Evolutionary conservation across 2,797 vertebrate species (phyloP).

Genomic region (Rousettus madagascariensis): DNA sequence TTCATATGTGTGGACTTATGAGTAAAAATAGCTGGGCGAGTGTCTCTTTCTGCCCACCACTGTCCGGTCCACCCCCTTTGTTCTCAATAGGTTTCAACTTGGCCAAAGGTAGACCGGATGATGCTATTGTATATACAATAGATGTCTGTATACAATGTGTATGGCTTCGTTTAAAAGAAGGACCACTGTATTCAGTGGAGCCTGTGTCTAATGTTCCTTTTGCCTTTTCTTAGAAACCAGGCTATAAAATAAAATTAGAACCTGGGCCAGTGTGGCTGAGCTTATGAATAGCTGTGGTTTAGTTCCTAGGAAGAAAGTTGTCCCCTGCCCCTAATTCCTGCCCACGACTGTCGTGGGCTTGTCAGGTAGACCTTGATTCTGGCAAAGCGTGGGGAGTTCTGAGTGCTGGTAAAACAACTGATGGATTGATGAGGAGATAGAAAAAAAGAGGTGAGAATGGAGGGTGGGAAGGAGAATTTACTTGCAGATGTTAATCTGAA

Average conservation of each 20-base stretch:
- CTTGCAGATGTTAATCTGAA: constrained; percentile 34
- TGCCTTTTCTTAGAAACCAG: not conserved
- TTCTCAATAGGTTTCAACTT: not conserved
- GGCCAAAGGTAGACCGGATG: not conserved
- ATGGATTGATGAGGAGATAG: not conserved
- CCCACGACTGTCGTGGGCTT: not conserved
- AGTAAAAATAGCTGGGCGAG: not conserved
- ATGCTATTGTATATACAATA: fast-evolving
- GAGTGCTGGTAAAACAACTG: not conserved
- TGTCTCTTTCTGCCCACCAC: not conserved
- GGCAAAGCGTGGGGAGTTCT: not conserved
- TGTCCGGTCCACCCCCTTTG: not conserved
- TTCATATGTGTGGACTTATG: not conserved
- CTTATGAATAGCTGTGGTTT: not conserved
- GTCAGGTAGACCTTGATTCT: not conserved
- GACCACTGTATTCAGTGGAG: not conserved
- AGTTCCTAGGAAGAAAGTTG: not conserved
- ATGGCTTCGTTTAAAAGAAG: not conserved
- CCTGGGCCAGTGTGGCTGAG: not conserved
- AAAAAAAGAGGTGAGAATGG: not conserved
- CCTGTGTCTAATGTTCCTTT: not conserved
- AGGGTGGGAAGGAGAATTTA: not conserved
- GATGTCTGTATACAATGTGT: fast-evolving
- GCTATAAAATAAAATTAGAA: not conserved
- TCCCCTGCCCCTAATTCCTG: not conserved